phyloP scores from a whole-genome alignment of 1,140 invertebrate species.

The Macrobrachium nipponense region DNA sequence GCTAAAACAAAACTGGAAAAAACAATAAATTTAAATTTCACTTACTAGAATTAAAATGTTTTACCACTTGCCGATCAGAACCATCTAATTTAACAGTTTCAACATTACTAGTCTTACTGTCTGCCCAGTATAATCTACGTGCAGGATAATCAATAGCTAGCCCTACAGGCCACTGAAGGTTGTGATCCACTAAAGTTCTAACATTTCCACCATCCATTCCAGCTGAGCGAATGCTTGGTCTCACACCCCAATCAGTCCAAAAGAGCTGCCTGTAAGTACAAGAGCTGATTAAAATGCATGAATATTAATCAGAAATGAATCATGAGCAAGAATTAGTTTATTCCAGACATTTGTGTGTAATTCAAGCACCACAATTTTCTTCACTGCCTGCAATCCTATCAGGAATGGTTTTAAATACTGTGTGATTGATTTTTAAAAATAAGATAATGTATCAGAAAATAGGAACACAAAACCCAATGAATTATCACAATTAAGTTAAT shows the following conservation, averaged over 20 bases:
- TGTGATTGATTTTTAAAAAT: too few relatives aligned
- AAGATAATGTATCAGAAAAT: too few relatives aligned
- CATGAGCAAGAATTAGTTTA: too few relatives aligned
- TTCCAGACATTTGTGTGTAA: too few relatives aligned
- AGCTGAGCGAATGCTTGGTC: conserved; percentile 35
- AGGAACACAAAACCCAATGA: too few relatives aligned
- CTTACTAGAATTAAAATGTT: conserved; percentile 71
- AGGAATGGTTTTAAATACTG: too few relatives aligned
- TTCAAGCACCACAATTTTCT: too few relatives aligned
- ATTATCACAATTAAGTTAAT: too few relatives aligned
- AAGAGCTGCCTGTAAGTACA: conserved; percentile 52
- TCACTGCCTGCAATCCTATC: too few relatives aligned
- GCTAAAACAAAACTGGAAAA: not conserved
- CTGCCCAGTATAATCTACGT: conserved; percentile 80
- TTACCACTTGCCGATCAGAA: conserved; percentile 75
- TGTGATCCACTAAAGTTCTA: conserved; percentile 65
- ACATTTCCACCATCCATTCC: conserved; percentile 42
- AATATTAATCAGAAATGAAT: too few relatives aligned
- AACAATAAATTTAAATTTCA: conserved; percentile 12
- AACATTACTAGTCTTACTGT: conserved; percentile 80
- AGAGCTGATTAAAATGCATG: too few relatives aligned
- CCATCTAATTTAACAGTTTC: conserved; percentile 82
- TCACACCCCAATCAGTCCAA: conserved; percentile 44
- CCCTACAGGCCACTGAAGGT: conserved; percentile 76
- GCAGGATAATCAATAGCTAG: conserved; percentile 79